Evolutionary conservation across 2,888 invertebrate species (phyloP).

Genomic region (Orgyia antiqua): DNA sequence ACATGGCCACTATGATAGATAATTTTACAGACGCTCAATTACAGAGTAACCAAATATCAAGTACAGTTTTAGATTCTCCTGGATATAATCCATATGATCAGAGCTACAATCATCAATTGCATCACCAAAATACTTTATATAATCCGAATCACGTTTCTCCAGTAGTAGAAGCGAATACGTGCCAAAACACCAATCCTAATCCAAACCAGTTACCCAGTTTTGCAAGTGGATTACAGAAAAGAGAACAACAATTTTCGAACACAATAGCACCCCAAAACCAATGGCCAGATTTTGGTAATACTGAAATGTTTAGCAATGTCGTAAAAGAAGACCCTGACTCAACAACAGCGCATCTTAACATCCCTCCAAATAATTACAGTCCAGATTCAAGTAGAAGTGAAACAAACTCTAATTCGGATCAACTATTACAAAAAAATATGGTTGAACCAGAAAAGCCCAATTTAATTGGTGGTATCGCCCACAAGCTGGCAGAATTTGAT

Average conservation of each 20-base stretch:
- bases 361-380: constrained; percentile 69
- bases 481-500: constrained; percentile 65
- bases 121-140: constrained; percentile 81
- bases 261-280: constrained; percentile 50
- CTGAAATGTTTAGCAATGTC: constrained; percentile 71
- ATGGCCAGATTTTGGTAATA: constrained; percentile 66
- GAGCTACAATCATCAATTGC: constrained; percentile 81
- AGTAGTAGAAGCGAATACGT: constrained; percentile 60
- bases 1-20: constrained; percentile 88
- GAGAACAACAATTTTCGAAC: constrained; percentile 48
- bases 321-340: constrained; percentile 87
- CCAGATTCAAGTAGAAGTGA: constrained; percentile 76
- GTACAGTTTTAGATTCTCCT: constrained; percentile 87
- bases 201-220: constrained; percentile 68
- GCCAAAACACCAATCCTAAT: constrained; percentile 51
- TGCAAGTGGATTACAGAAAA: constrained; percentile 58
- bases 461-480: constrained; percentile 42
- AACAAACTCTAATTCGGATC: constrained; percentile 56
- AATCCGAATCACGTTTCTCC: constrained; percentile 75
- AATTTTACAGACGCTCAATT: constrained; percentile 87
- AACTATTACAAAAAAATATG: constrained; percentile 40
- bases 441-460: constrained; percentile 51
- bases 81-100: constrained; percentile 81
- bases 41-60: constrained; percentile 91
- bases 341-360: constrained; percentile 79